Evolutionary conservation across 2,888 invertebrate species (phyloP), one percentile per base, ranked within the genome.

Genomic region (Cantharis lateralis): DNA sequence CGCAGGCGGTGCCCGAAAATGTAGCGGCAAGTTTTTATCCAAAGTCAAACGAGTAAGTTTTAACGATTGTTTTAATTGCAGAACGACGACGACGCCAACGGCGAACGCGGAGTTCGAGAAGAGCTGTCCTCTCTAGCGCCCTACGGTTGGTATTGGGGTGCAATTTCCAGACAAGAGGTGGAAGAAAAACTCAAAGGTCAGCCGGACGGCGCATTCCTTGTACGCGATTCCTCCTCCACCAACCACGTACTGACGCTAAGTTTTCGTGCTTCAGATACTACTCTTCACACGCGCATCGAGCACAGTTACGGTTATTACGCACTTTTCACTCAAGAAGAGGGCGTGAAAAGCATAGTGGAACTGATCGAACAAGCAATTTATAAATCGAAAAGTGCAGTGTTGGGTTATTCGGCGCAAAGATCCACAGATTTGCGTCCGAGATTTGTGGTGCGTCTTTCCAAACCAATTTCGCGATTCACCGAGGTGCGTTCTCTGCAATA

Each of bases 101-200:
- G 62, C 3, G 75, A 76, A n/a, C 70, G 74, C 7, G 81, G 82
- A 13, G 74, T 84, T 24, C 81, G 84, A 69, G 84, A 85, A 70
- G 87, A 88, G 81, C 82, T 87, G n/a, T 83, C 83, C 2, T 85
- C 82, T 72, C 80, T 88, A 16, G 82, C 86, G 83, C 85, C 93
- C 88, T 89, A 90, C 85, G 93, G 92, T 63, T 95, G 95, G 95
- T 95, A 95, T 86, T 96, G 95, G 95, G 95, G 95, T 15, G 93
- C 94, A 71, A 91, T 95, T 81, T 91, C 93, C 0, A 91, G 93
- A 80, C 90, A 91, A 61, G 93, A 94, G 85, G 94, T 95, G 0
- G 94, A 95, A 85, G 90, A 91, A 74, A 92, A 92, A 84, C 88
- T 95, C 28, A 87, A 90, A 70, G 91, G 91, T 78, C 92, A 93